Evolutionary conservation across 2,888 invertebrate genomes (phyloP).

Genomic region (Unio pictorum): DNA sequence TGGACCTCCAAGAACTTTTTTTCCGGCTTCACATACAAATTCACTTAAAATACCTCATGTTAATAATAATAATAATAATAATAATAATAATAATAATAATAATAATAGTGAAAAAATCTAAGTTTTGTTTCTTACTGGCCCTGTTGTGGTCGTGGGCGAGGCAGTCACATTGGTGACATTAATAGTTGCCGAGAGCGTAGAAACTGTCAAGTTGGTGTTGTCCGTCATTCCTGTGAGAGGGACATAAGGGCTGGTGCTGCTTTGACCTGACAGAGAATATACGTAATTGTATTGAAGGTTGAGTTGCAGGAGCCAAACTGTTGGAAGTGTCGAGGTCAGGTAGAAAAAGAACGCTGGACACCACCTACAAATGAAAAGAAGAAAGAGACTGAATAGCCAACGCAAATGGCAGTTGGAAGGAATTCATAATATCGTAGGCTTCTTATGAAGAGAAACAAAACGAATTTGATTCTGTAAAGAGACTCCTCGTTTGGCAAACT

Average conservation of each 20-base stretch:
- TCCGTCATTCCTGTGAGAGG: neutral
- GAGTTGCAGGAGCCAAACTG: conserved; percentile 49
- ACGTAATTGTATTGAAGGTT: conserved; percentile 16
- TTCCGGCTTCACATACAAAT: too few species aligned
- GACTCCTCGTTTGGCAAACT: too few species aligned
- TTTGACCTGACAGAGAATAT: neutral
- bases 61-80: too few species aligned
- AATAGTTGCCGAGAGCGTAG: neutral
- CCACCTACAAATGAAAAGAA: conserved; percentile 67
- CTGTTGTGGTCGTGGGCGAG: neutral
- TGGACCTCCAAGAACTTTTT: too few species aligned
- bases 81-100: too few species aligned
- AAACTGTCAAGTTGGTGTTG: neutral
- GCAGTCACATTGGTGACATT: conserved; percentile 1
- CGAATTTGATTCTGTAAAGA: too few species aligned
- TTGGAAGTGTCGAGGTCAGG: conserved; percentile 45
- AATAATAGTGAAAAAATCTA: too few species aligned
- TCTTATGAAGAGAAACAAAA: too few species aligned
- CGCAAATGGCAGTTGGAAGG: too few species aligned
- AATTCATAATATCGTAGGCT: too few species aligned
- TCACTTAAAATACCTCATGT: too few species aligned
- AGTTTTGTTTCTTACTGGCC: neutral
- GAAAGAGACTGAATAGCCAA: neutral
- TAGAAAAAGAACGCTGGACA: conserved; percentile 48
- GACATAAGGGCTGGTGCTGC: neutral